Percentiles rank a stretch among this genome's conserved stretches.
phyloP scores from a whole-genome alignment of 2,113 vertebrate species.

The Halichoerus grypus region DNA sequence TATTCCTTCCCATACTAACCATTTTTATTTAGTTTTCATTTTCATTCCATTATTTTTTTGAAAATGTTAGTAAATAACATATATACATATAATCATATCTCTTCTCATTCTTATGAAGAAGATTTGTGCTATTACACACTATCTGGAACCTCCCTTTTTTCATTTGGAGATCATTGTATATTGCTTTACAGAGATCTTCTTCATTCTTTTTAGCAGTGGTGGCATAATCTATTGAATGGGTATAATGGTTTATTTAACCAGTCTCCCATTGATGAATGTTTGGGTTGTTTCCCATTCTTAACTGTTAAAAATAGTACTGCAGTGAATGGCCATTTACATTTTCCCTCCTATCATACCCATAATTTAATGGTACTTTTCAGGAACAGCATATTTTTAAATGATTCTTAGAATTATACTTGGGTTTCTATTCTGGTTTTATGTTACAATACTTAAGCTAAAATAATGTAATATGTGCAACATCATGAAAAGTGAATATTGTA shows the following conservation, averaged over 20 bases:
- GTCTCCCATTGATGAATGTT: neutral
- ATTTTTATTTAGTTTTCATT: neutral
- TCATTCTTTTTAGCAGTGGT: neutral
- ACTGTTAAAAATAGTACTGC: neutral
- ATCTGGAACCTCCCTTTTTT: neutral
- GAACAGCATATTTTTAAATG: neutral
- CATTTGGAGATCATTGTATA: neutral
- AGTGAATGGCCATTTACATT: neutral
- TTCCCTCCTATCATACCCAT: neutral
- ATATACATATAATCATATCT: neutral
- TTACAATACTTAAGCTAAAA: neutral
- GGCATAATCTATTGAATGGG: neutral
- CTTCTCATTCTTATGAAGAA: neutral
- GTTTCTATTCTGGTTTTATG: neutral
- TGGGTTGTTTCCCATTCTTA: neutral
- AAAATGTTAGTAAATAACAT: neutral
- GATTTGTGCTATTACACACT: neutral
- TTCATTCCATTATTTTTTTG: neutral
- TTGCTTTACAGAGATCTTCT: neutral
- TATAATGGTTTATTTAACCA: neutral
- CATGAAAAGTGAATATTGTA: neutral
- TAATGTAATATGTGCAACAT: neutral
- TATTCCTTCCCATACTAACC: neutral
- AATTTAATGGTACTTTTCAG: neutral
- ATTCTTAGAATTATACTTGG: neutral